Percentiles rank a stretch among this genome's conserved stretches.
phyloP scores from a whole-genome alignment of 2,888 invertebrate species.

The Drosophila sordidula region DNA sequence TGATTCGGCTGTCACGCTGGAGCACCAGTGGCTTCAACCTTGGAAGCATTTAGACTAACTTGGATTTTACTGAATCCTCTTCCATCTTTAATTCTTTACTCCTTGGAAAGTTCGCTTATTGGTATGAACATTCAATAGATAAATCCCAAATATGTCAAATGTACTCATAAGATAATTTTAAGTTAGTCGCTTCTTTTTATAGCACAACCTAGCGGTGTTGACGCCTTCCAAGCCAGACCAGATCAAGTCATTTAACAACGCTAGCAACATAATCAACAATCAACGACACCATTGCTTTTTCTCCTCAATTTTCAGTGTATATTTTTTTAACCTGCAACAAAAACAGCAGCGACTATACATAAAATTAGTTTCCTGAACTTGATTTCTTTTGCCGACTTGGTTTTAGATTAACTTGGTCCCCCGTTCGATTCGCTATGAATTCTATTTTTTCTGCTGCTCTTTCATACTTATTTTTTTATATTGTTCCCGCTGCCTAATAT shows the following conservation, averaged over 20 bases:
- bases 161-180: too few relatives aligned
- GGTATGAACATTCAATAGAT: neutral
- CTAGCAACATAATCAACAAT: too few relatives aligned
- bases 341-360: constrained; percentile 28
- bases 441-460: constrained; percentile 12
- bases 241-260: too few relatives aligned
- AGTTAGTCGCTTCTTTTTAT: too few relatives aligned
- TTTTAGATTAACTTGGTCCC: constrained; percentile 7
- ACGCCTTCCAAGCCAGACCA: too few relatives aligned
- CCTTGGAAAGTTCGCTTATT: neutral
- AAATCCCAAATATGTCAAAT: too few relatives aligned
- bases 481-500: constrained; percentile 50
- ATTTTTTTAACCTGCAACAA: constrained; percentile 8
- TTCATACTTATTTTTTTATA: constrained; percentile 58
- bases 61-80: neutral
- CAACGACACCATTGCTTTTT: too few relatives aligned
- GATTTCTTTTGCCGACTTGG: constrained; percentile 47
- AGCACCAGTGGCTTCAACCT: neutral
- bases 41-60: neutral
- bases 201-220: too few relatives aligned
- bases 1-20: constrained; percentile 1
- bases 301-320: too few relatives aligned
- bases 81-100: neutral
- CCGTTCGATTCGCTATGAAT: constrained; percentile 8
- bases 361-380: constrained; percentile 66